Base-by-base conservation (phyloP, 2,797 vertebrate genomes). In the Luscinia luscinia region DNA sequence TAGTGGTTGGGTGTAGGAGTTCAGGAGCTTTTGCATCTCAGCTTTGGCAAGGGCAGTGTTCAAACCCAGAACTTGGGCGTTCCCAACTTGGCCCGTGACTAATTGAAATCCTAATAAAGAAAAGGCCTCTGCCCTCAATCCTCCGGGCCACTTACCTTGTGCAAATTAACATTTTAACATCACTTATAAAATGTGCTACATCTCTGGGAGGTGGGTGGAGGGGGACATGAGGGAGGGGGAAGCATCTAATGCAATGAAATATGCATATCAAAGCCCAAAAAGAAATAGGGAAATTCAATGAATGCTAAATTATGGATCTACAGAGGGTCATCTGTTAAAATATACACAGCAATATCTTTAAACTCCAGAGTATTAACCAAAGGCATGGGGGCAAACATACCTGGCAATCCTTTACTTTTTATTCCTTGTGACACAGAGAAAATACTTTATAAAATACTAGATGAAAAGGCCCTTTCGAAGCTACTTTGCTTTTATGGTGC, bases 81-180 rank as follows among this genome's bases (percentile, higher is more conserved):
- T 91, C 89, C 93, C 69, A 89, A 15, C 92, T 95, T 98, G 97
- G 95, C 94, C 97, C 70, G 43, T 96, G 94, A 97, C 96, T 97
- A 96, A 97, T 66, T 96, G 96, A 97, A 97, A 89, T 96, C 96
- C 93, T 97, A 97, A 97, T 97, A 97, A 97, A 97, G 96, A 88
- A 83, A 66, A 93, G 92, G 93, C 89, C 96, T 96, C 93, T 96
- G 93, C 96, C 97, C 97, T 95, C 83, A 93, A 79, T 94, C 96
- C 95, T 97, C 77, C 4, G 52, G 96, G 97, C 95, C 91, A 73
- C 96, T 96, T 95, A 93, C 96, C 96, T 97, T 96, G 95, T 93
- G 93, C 94, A 97, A 97, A 97, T 97, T 97, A 97, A 97, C 96
- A 97, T 97, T 97, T 90, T 94, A 97, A 98, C 97, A 97, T 94